Base-by-base conservation (phyloP, 2,888 invertebrate species). In the Apamea anceps region DNA sequence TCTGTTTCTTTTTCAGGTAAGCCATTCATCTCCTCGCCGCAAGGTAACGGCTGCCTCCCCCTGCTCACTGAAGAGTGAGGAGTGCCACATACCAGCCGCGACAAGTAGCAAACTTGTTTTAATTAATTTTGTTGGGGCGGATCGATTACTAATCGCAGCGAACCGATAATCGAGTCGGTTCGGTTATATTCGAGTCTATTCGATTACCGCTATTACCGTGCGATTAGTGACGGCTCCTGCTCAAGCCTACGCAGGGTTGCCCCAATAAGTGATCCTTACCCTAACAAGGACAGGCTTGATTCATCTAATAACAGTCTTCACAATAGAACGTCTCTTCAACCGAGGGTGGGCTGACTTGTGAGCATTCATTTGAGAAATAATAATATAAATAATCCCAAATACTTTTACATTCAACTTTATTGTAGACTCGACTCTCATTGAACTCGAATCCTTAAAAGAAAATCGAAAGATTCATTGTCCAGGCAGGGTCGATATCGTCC, bases 111-210 rank as follows among this genome's bases (percentile, higher is more conserved):
- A 80, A 81, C 76, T 82, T 76, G 63, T 88, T 83, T 84, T 79
- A 89, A 89, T 86, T 83, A 87, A 85, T 83, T 86, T 77, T 65
- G 77, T 81, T 81, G 51, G 79, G 66, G 57, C 70, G 60, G 72
- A 76, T 79, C 82, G 79, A 77, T 82, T 73, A 78, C 85, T 85
- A 89, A 87, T 88, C 80, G 76, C 79, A 65, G 67, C 77, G 66
- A 83, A 72, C 70, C 78, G 82, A 84, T 86, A 87, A 89, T 89
- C 90, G 86, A 85, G 78, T 81, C 74, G 72, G 77, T 79, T 88
- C 79, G 67, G 84, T 75, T 86, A 85, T 85, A 77, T 79, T 82
- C 73, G 80, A 82, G 70, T 85, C 79, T 82, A 86, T 88, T 88
- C 86, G 84, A 88, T 90, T 86, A 89, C 84, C 68, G 82, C 70